Evolutionary conservation across 2,797 vertebrate genomes (phyloP), one percentile per base, ranked within the genome.

Genomic region (Naso thynnoides): DNA sequence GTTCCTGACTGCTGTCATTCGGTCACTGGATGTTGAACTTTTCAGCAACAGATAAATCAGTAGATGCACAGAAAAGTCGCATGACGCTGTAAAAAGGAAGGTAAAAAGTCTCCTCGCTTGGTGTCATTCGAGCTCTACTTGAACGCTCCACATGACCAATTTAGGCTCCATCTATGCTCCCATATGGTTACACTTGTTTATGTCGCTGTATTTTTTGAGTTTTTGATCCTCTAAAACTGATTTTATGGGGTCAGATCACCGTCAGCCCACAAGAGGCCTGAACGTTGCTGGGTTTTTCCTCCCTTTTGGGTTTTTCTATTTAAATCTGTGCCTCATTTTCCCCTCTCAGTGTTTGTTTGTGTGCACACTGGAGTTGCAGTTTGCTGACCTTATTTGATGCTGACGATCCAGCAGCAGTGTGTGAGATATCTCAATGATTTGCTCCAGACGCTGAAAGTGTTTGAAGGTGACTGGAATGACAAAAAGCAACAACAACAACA

Each of bases 181-280:
- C 67, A 29, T n/a, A 55, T 45, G 76, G 36, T 19, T 44, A 8
- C 41, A 50, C 24, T 11, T 47, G 65, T 76, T 47, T 55, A 69
- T 66, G 62, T 21, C n/a, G 6, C n/a, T 53, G 41, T 44, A 27
- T 14, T 70, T 70, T 82, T 69, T 54, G 11, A 56, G 42, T 66
- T 84, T 36, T 49, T 73, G 73, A 79, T 70, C 58, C 26, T 61
- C 29, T 24, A 56, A 78, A 74, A 42, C 29, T 38, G 10, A 67
- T 77, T 84, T 83, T 77, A 76, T 73, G 79, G 78, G 81, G 79
- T 83, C 78, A 76, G 18, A 67, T 74, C 39, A 23, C 66, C 7
- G 36, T 65, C 60, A 14, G 8, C 56, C 41, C 61, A 27, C 62
- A 59, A n/a, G 1, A 47, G 50, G 38, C 57, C 73, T 55, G 41